Conservation (phyloP, 2,888 invertebrate species). For the Anthophora plumipes region DNA sequence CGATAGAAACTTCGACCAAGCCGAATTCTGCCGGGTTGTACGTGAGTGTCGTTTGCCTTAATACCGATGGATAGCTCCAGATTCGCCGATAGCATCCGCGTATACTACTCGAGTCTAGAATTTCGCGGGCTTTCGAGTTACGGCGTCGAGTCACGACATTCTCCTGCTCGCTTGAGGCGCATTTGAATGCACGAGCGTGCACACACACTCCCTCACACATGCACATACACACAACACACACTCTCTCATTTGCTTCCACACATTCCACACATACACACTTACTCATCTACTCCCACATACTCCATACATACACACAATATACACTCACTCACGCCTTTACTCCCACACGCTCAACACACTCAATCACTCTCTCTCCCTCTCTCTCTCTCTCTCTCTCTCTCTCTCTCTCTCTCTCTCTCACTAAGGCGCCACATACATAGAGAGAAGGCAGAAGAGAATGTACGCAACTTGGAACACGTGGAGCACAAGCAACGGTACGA, state of each 20-base stretch:
- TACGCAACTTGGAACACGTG: constrained; percentile 54
- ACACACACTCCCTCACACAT: no score
- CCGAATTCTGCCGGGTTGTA: constrained; percentile 14
- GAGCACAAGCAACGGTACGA: constrained; percentile 24
- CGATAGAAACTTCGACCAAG: background rate
- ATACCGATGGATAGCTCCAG: constrained; percentile 60
- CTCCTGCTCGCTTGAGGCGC: constrained; percentile 28
- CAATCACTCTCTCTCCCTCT: no score
- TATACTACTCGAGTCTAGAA: constrained; percentile 57
- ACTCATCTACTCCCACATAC: no score
- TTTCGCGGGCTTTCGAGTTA: constrained; percentile 59
- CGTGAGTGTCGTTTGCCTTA: constrained; percentile 45
- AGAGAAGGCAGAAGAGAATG: constrained; percentile 19
- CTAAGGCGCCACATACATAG: no score
- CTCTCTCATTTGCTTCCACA: no score
- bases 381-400: no score
- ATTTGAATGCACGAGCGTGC: background rate
- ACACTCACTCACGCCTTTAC: no score
- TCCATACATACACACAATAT: no score
- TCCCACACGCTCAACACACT: no score
- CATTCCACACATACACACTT: no score
- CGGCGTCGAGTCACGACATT: constrained; percentile 61
- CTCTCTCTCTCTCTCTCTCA: no score
- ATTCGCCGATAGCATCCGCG: constrained; percentile 59
- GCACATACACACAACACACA: no score